Evolutionary conservation across 1,140 invertebrate species (phyloP).

Genomic region (Caenorhabditis latens): DNA sequence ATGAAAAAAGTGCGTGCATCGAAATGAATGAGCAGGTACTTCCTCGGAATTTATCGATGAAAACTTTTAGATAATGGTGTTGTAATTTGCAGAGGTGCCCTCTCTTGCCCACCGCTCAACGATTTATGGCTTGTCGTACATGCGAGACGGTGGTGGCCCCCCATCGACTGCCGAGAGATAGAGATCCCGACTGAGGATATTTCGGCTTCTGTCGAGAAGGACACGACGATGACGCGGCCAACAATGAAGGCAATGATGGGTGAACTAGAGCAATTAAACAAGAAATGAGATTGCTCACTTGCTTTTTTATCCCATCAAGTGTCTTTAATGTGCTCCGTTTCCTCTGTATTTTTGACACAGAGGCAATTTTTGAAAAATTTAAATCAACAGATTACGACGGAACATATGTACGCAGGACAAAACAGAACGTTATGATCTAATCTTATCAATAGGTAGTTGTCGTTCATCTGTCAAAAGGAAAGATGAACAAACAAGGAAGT

Average conservation of each 20-base stretch:
- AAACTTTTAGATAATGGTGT: conserved; percentile 35
- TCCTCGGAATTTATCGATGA: not conserved
- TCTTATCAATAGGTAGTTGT: not conserved
- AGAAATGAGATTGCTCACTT: conserved; percentile 44
- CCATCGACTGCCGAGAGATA: conserved; percentile 7
- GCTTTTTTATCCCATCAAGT: conserved; percentile 43
- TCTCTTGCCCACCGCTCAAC: conserved; percentile 45
- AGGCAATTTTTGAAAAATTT: not conserved
- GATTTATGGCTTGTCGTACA: conserved; percentile 50
- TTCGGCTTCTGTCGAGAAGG: conserved; percentile 22
- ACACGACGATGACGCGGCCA: not conserved
- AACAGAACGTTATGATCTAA: not conserved
- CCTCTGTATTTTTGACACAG: not conserved
- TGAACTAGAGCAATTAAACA: conserved; percentile 47
- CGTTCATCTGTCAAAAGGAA: not conserved
- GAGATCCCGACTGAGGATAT: conserved; percentile 40
- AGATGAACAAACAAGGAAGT: not conserved
- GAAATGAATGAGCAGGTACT: not conserved
- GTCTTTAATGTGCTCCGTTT: not conserved
- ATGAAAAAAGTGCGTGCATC: not conserved
- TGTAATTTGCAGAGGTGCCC: conserved; percentile 54
- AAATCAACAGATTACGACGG: not conserved
- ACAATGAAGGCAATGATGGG: conserved; percentile 52
- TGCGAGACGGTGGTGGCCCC: conserved; percentile 35
- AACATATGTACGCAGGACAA: not conserved